Evolutionary conservation across 1,140 invertebrate species (phyloP).

Genomic region (Heliconius nattereri): DNA sequence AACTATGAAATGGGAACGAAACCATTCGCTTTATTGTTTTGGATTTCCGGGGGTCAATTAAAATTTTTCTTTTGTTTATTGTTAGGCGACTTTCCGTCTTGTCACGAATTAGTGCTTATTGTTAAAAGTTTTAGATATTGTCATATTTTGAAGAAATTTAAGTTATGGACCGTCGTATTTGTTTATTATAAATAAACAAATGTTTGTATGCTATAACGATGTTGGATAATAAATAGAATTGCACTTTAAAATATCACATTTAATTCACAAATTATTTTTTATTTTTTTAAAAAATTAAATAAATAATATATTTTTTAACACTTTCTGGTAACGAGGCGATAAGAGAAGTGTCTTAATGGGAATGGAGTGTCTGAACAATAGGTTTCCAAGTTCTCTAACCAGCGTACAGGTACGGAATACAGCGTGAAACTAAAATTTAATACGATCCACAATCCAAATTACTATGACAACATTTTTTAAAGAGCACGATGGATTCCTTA

Average conservation of each 20-base stretch:
- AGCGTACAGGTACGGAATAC: no score
- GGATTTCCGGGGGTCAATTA: conserved; percentile 52
- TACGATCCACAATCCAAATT: background rate
- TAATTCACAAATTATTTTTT: no score
- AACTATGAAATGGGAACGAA: conserved; percentile 43
- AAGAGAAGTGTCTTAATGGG: no score
- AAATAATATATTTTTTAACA: no score
- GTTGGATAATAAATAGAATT: background rate
- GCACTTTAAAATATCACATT: no score
- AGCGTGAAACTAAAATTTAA: background rate
- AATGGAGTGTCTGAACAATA: no score
- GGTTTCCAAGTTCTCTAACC: no score
- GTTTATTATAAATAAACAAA: no score
- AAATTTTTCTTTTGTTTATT: conserved; percentile 50
- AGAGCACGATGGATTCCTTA: conserved; percentile 14
- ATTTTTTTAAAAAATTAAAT: no score
- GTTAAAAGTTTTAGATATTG: background rate
- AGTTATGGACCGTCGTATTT: background rate
- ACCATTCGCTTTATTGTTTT: conserved; percentile 49
- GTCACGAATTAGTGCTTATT: background rate
- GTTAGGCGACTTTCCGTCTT: conserved; percentile 23
- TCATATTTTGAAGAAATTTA: background rate
- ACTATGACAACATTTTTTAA: conserved; percentile 15
- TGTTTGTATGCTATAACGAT: background rate
- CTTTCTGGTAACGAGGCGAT: no score